Evolutionary conservation across 2,797 vertebrate species (phyloP), one percentile per base, ranked within the genome.

Genomic region (Hozukius guyotensis): DNA sequence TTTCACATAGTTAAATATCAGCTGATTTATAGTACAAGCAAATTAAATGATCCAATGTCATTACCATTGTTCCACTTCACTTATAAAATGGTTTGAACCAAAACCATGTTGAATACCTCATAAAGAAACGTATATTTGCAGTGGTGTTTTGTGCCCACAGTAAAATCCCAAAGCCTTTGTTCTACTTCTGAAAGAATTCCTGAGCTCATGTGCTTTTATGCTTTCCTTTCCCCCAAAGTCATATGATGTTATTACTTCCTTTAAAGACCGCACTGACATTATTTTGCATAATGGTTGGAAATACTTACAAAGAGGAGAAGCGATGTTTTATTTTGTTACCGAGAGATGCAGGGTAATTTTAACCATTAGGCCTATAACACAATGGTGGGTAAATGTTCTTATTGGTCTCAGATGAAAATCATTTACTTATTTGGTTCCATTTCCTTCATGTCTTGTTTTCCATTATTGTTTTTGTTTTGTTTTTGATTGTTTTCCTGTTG

Each of bases 131-230:
- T 52, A 38, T 22, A 61, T 66, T 55, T 74, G 57, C 63, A 53
- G 64, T 34, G 49, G 42, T 84, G 63, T 82, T 81, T 71, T 38
- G 64, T 75, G 66, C 67, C 79, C 72, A 70, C 77, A 83, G 29
- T 24, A 5, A 5, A 70, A n/a, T 70, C 84, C 46, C 71, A 56
- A 16, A 88, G 74, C 53, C 77, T 84, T 83, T 86, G 77, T 90
- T 88, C 88, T 75, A 78, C 85, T 85, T 81, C 63, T 36, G 27
- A 74, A 63, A 83, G 85, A 86, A 82, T 88, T 83, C 72, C 63
- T 81, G 73, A 86, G 82, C 88, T 88, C 85, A 77, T 88, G 85
- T 81, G 81, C 72, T 83, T 81, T 64, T 80, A 68, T 87, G 77
- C 61, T 82, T 75, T 84, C 55, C 68, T 78, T 49, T 53, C 56